These are phyloP conservation scores for Addax nasomaculatus DNA, from an alignment of 2,113 vertebrate species.

Conservation along the genomic window DNA sequence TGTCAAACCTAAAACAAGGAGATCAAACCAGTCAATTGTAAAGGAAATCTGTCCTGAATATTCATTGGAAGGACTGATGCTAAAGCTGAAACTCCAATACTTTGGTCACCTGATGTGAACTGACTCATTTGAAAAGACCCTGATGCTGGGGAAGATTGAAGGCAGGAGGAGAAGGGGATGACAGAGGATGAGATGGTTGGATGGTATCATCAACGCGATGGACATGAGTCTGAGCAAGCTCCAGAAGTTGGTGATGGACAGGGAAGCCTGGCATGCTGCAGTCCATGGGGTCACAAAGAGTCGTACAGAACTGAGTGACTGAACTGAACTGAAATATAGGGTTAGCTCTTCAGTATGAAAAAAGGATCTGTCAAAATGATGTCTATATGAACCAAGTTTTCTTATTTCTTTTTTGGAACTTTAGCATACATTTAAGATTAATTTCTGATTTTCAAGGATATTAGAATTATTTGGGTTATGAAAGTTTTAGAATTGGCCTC, in stretches of 20 bases:
- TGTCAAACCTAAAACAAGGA: not conserved
- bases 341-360: not conserved
- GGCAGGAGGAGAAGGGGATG: accelerated
- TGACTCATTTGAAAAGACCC: not conserved
- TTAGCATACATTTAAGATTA: not conserved
- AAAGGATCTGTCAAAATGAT: not conserved
- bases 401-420: not conserved
- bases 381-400: not conserved
- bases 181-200: not conserved
- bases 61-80: not conserved
- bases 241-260: not conserved
- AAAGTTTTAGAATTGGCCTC: not conserved
- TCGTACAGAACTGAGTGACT: not conserved
- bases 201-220: accelerated
- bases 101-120: not conserved
- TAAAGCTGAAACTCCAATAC: not conserved
- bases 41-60: not conserved
- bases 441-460: not conserved
- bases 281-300: not conserved
- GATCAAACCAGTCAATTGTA: not conserved
- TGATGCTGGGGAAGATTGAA: not conserved
- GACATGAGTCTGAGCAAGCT: not conserved
- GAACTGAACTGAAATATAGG: not conserved
- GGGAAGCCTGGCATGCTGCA: not conserved
- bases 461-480: not conserved